Evolutionary conservation across 2,888 invertebrate genomes (phyloP).

Genomic region (Drosophila subsilvestris): DNA sequence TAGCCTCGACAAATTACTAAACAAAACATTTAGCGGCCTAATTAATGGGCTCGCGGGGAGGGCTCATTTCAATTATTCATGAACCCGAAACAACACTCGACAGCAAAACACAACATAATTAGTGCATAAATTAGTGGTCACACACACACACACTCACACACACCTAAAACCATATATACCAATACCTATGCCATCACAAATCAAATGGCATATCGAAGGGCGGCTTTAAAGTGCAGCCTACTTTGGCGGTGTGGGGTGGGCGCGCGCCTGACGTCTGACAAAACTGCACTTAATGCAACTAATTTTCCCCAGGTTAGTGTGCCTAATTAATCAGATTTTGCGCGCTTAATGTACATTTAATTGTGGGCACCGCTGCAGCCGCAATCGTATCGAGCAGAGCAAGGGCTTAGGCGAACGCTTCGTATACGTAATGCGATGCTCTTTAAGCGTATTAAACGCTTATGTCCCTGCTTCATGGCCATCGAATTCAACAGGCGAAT

Average conservation of each 20-base stretch:
- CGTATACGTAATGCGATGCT: conserved; percentile 49
- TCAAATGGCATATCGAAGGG: conserved; percentile 24
- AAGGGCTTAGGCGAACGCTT: conserved; percentile 16
- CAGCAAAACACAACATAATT: conserved; percentile 59
- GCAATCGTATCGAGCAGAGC: not conserved
- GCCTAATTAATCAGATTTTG: conserved; percentile 51
- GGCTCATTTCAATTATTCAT: conserved; percentile 65
- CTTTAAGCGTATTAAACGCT: conserved; percentile 48
- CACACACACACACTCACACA: conserved; percentile 8
- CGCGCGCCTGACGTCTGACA: not conserved
- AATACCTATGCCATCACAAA: conserved; percentile 45
- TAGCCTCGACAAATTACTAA: conserved; percentile 50
- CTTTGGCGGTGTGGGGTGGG: conserved; percentile 8
- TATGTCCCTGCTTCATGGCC: conserved; percentile 3
- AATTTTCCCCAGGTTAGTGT: conserved; percentile 33
- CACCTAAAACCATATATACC: not conserved
- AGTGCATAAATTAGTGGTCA: conserved; percentile 57
- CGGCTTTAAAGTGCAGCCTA: conserved; percentile 17
- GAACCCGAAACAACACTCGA: conserved; percentile 36
- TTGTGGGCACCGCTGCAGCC: conserved; percentile 16
- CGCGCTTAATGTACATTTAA: conserved; percentile 46
- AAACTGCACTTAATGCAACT: conserved; percentile 28
- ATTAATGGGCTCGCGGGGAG: conserved; percentile 60
- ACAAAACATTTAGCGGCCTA: conserved; percentile 59
- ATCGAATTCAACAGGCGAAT: conserved; percentile 27